Conservation (phyloP, 2,113 vertebrate genomes). For the Limanda limanda region DNA sequence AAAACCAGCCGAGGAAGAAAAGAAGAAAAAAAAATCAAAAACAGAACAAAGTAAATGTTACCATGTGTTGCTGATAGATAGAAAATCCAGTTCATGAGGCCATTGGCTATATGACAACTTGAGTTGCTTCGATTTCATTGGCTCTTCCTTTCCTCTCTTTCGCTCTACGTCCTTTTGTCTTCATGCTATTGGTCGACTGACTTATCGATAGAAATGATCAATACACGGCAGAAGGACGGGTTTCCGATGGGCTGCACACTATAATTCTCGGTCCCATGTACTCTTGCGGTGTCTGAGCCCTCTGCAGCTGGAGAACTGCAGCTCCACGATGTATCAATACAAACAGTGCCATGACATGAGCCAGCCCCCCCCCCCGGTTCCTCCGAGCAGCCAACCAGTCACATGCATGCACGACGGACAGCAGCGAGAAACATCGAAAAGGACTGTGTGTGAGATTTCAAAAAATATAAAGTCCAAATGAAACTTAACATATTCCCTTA, state of each 20-base stretch:
- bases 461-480: slow-evolving; percentile 56
- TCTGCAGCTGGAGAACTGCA: slow-evolving; percentile 47
- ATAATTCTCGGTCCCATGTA: slow-evolving; percentile 39
- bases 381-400: slow-evolving; percentile 63
- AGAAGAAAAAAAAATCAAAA: slow-evolving; percentile 73
- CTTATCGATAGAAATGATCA: slow-evolving; percentile 25
- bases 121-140: slow-evolving; percentile 81
- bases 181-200: slow-evolving; percentile 46
- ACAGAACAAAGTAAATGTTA: slow-evolving; percentile 90
- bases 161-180: slow-evolving; percentile 8
- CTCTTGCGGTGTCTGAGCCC: slow-evolving; percentile 42
- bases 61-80: slow-evolving; percentile 94
- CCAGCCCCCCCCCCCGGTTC: slow-evolving; percentile 63
- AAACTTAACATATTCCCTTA: slow-evolving; percentile 56
- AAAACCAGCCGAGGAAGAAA: slow-evolving; percentile 68
- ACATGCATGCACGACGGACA: slow-evolving; percentile 72
- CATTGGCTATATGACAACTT: slow-evolving; percentile 87
- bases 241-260: slow-evolving; percentile 24
- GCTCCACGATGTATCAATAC: slow-evolving; percentile 45
- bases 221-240: slow-evolving; percentile 20
- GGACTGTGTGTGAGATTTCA: slow-evolving; percentile 64
- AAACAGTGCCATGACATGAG: slow-evolving; percentile 66
- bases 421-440: slow-evolving; percentile 26
- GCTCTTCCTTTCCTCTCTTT: slow-evolving; percentile 47
- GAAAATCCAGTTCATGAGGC: slow-evolving; percentile 90